A percentile compares a stretch with the other conserved stretches of the same genome.
These are phyloP conservation scores for Escarpia spicata DNA, from an alignment of 2,888 invertebrate species.

Conservation along the genomic window DNA sequence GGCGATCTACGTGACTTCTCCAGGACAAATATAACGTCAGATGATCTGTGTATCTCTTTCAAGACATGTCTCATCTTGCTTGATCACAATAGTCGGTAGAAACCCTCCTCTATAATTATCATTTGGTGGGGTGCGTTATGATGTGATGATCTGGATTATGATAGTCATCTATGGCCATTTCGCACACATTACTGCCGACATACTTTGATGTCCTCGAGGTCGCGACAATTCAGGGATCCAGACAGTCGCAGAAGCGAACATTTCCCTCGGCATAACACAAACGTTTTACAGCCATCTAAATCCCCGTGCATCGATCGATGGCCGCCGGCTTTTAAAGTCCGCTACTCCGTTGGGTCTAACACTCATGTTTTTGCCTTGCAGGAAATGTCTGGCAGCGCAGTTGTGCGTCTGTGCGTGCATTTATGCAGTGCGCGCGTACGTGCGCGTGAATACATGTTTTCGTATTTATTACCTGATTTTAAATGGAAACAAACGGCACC, in stretches of 20 bases:
- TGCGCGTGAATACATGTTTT: neutral
- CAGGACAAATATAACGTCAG: too few relatives aligned
- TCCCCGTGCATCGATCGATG: slow-evolving; percentile 2
- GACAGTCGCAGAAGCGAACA: neutral
- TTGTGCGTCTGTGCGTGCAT: neutral
- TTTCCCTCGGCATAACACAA: neutral
- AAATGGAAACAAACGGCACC: too few relatives aligned
- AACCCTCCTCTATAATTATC: neutral
- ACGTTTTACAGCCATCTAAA: neutral
- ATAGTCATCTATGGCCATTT: too few relatives aligned
- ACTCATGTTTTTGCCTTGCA: neutral
- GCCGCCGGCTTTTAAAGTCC: neutral
- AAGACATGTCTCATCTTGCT: neutral
- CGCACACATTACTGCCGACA: neutral
- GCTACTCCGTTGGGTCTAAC: neutral
- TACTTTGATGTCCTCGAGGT: neutral
- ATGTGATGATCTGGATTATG: neutral
- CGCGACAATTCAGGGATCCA: neutral
- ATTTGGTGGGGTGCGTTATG: neutral
- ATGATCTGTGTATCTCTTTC: neutral
- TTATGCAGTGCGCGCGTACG: neutral
- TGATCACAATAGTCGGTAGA: neutral
- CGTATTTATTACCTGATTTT: neutral
- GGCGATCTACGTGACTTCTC: neutral
- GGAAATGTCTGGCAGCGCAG: neutral